Evolutionary conservation across 2,888 invertebrate genomes (phyloP).

Genomic region (Xestia rhomboidea): DNA sequence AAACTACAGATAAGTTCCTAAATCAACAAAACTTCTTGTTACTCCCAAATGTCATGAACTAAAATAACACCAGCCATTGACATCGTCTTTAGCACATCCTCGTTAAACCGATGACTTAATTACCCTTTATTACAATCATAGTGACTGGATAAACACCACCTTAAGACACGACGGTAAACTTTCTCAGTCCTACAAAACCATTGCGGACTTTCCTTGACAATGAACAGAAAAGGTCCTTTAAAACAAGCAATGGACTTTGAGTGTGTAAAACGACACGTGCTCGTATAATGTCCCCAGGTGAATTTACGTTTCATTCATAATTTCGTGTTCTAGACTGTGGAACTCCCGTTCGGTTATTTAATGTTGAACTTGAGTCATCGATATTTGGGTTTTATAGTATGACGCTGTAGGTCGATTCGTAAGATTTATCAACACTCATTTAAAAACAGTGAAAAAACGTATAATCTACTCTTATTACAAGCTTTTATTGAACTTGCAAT

Average conservation of each 20-base stretch:
- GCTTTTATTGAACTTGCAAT: no score
- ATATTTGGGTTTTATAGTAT: conserved; percentile 4
- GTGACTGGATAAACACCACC: conserved; percentile 30
- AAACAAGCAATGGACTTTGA: conserved; percentile 37
- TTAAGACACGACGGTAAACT: background rate
- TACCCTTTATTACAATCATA: conserved; percentile 47
- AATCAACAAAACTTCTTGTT: background rate
- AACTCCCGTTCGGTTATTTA: conserved; percentile 39
- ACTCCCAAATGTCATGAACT: conserved; percentile 19
- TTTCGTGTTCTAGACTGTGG: conserved; percentile 19
- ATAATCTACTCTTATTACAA: background rate
- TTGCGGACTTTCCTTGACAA: conserved; percentile 18
- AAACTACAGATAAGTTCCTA: background rate
- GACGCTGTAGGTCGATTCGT: no score
- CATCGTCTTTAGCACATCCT: conserved; percentile 32
- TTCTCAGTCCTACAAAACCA: background rate
- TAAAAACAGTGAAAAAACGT: background rate
- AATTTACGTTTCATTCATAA: conserved; percentile 58
- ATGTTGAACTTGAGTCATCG: conserved; percentile 34
- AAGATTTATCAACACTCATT: no score
- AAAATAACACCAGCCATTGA: conserved; percentile 22
- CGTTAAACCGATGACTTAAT: conserved; percentile 55
- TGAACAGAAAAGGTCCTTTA: background rate
- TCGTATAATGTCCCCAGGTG: conserved; percentile 21
- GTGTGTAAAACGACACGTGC: conserved; percentile 17